These are phyloP conservation scores for Nomada fucata DNA, from an alignment of 2,888 invertebrate species.

Conservation along the genomic window DNA sequence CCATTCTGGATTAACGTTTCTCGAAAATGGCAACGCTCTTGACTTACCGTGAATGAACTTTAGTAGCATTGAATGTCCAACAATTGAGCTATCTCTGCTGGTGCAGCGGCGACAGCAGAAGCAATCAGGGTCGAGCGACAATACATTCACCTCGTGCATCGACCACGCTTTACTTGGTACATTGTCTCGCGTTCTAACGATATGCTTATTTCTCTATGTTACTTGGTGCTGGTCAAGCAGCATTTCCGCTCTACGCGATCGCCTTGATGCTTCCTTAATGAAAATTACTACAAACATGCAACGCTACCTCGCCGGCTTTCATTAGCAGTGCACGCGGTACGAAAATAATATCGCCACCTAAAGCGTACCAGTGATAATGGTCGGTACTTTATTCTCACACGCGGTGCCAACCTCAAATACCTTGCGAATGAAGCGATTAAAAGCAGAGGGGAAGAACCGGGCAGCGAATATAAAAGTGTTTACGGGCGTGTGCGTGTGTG, in stretches of 20 bases:
- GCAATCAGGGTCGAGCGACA: conserved; percentile 79
- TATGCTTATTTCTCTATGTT: conserved; percentile 59
- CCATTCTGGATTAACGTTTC: neutral
- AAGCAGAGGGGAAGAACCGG: neutral
- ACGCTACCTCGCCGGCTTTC: conserved; percentile 1
- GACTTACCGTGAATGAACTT: conserved; percentile 68
- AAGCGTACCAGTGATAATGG: no score
- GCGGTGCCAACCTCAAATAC: neutral
- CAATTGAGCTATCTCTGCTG: conserved; percentile 80
- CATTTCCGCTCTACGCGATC: conserved; percentile 32
- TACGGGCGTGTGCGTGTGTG: neutral
- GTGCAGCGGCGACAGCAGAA: conserved; percentile 61
- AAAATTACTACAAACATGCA: conserved; percentile 12
- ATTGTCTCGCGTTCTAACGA: conserved; percentile 66
- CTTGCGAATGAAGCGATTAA: neutral
- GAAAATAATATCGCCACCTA: neutral
- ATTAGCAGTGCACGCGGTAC: neutral
- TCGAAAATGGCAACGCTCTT: conserved; percentile 44
- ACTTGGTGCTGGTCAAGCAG: conserved; percentile 34
- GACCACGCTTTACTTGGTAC: conserved; percentile 68
- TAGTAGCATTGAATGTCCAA: conserved; percentile 73
- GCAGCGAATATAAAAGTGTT: neutral
- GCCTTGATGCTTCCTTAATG: conserved; percentile 29
- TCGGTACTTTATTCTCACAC: no score
- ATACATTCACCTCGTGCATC: conserved; percentile 77